phyloP scores from a whole-genome alignment of 2,797 vertebrate genomes.

The Craterocephalus amniculus region DNA sequence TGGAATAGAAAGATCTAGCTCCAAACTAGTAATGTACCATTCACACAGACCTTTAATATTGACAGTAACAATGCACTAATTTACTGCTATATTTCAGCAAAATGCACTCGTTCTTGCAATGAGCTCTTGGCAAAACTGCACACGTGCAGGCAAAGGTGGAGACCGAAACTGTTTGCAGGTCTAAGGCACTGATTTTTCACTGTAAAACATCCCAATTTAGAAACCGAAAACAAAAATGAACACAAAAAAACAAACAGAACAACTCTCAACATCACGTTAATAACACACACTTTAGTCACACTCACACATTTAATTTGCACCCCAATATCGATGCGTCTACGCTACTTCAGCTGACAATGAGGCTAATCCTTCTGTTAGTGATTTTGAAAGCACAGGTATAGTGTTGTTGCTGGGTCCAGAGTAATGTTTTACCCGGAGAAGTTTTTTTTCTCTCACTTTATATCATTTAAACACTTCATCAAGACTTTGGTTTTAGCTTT shows the following conservation, averaged over 20 bases:
- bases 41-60: slow-evolving; percentile 54
- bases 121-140: slow-evolving; percentile 42
- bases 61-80: slow-evolving; percentile 61
- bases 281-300: slow-evolving; percentile 23
- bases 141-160: slow-evolving; percentile 61
- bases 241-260: slow-evolving; percentile 63
- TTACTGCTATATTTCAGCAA: slow-evolving; percentile 67
- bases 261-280: slow-evolving; percentile 46
- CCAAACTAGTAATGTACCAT: slow-evolving; percentile 65
- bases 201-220: slow-evolving; percentile 65
- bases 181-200: slow-evolving; percentile 84
- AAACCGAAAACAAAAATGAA: slow-evolving; percentile 54
- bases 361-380: slow-evolving; percentile 81
- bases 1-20: slow-evolving; percentile 69
- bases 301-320: slow-evolving; percentile 53
- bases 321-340: slow-evolving; percentile 71
- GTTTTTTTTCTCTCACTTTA: slow-evolving; percentile 61
- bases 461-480: slow-evolving; percentile 79
- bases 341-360: slow-evolving; percentile 76
- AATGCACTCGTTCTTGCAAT: slow-evolving; percentile 62
- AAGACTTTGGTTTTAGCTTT: slow-evolving; percentile 83
- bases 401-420: slow-evolving; percentile 88
- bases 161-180: slow-evolving; percentile 67
- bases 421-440: slow-evolving; percentile 82
- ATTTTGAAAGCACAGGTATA: slow-evolving; percentile 85